These are phyloP conservation scores for Danio rerio DNA, from an alignment of 2,113 vertebrate species.

Conservation along the genomic window DNA sequence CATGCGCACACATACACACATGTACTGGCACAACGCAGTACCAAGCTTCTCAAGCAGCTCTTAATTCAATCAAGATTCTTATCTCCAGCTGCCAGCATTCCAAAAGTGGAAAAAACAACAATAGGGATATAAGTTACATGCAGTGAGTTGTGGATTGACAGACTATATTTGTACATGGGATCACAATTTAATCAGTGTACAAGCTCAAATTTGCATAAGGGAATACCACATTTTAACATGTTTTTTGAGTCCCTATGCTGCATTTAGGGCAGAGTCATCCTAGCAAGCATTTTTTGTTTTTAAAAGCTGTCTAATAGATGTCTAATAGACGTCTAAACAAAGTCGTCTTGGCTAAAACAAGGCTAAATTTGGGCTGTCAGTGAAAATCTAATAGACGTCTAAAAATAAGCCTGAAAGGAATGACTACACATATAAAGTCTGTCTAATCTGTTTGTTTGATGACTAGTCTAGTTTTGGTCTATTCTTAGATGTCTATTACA, in stretches of 20 bases:
- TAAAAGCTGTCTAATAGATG: too few species aligned
- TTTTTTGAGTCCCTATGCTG: not conserved
- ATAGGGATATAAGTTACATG: constrained; percentile 72
- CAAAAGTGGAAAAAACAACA: constrained; percentile 60
- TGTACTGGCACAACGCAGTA: constrained; percentile 26
- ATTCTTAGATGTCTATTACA: too few species aligned
- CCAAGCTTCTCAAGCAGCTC: constrained; percentile 63
- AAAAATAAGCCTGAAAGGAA: too few species aligned
- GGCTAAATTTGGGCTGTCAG: too few species aligned
- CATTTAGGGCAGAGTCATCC: not conserved
- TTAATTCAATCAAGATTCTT: constrained; percentile 79
- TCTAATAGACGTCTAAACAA: too few species aligned
- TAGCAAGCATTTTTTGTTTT: not conserved
- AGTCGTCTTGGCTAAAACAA: too few species aligned
- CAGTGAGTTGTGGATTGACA: constrained; percentile 69
- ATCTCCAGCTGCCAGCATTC: constrained; percentile 75
- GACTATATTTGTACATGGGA: constrained; percentile 63
- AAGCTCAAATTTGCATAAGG: constrained; percentile 24
- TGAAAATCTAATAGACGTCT: too few species aligned
- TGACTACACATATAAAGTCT: too few species aligned
- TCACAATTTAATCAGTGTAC: constrained; percentile 44
- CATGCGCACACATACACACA: not conserved
- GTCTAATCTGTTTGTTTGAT: too few species aligned
- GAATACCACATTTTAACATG: constrained; percentile 19
- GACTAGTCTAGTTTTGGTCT: too few species aligned